Evolutionary conservation across 2,888 invertebrate genomes (phyloP), one percentile per base, ranked within the genome.

Genomic region (Polydrusus tereticollis): DNA sequence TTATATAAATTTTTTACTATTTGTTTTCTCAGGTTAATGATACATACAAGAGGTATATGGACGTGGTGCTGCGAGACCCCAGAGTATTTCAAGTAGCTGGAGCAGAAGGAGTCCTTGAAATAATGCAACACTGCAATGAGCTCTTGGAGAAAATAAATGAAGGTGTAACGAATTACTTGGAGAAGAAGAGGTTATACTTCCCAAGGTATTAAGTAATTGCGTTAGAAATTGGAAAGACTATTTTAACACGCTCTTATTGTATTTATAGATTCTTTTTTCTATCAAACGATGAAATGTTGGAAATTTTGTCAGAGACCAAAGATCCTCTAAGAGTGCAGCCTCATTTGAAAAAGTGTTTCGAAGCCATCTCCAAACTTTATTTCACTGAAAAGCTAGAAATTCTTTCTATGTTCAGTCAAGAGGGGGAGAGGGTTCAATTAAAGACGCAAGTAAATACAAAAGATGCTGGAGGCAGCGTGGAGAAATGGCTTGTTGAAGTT

Each of bases 211-310:
- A n/a, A n/a, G n/a, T n/a, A n/a, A n/a, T n/a, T n/a, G n/a, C n/a
- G n/a, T n/a, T n/a, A n/a, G n/a, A n/a, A n/a, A n/a, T n/a, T n/a
- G n/a, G n/a, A n/a, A n/a, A n/a, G n/a, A n/a, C n/a, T n/a, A n/a
- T n/a, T n/a, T n/a, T n/a, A n/a, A n/a, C n/a, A n/a, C n/a, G 7
- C 7, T 2, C 14, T 14, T n/a, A n/a, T 14, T n/a, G n/a, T 41
- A 41, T 43, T 23, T 45, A 10, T 43, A 89, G 96, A 83, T 95
- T 96, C 83, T 96, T 96, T 88, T 96, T 96, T 82, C 87, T 97
- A 70, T 96, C 96, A 5, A 96, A 96, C 83, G 94, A 95, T 80
- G 96, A 96, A 85, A 92, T 96, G 90, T 87, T 97, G 78, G 95
- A 96, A 85, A 95, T 97, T 78, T 87, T 97, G 73, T 95, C 95